A percentile compares a stretch with the other conserved stretches of the same genome.
Evolutionary conservation across 2,888 invertebrate species (phyloP).

Genomic region (Sinopyrophorus schimmeli): DNA sequence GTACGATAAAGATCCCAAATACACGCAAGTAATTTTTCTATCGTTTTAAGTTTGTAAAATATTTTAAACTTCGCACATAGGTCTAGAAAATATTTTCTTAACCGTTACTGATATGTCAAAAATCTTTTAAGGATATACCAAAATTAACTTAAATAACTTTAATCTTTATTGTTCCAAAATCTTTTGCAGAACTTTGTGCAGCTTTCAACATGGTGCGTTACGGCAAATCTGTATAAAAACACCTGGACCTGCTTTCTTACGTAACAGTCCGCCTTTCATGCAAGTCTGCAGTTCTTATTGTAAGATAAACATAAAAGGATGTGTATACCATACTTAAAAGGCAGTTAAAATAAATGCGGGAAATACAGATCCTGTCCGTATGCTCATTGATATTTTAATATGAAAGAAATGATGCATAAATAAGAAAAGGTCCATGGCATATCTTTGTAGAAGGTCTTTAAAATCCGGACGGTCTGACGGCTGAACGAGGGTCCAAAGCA

Average conservation of each 20-base stretch:
- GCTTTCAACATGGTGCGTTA: slow-evolving; percentile 46
- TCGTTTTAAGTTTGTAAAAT: no score
- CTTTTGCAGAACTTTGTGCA: slow-evolving; percentile 40
- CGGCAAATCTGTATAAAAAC: slow-evolving; percentile 52
- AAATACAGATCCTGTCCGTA: slow-evolving; percentile 13
- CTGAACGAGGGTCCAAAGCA: slow-evolving; percentile 39
- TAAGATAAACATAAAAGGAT: slow-evolving; percentile 42
- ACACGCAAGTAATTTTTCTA: no score
- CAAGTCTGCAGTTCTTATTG: slow-evolving; percentile 41
- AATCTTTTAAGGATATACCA: no score
- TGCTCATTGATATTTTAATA: slow-evolving; percentile 29
- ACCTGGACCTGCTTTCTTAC: slow-evolving; percentile 50
- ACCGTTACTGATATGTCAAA: no score
- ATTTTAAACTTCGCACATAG: no score
- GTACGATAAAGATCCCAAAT: no score
- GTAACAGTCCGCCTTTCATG: slow-evolving; percentile 46
- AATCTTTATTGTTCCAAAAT: slow-evolving; percentile 42
- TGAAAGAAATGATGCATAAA: slow-evolving; percentile 37
- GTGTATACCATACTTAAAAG: slow-evolving; percentile 38
- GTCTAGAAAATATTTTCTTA: no score
- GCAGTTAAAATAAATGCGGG: slow-evolving; percentile 21
- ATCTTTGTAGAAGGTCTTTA: slow-evolving; percentile 41
- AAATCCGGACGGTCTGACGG: slow-evolving; percentile 36
- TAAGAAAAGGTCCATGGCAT: slow-evolving; percentile 41
- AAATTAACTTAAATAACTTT: no score